These are phyloP conservation scores for Botia kubotai DNA, from an alignment of 2,797 vertebrate genomes.

Conservation along the genomic window DNA sequence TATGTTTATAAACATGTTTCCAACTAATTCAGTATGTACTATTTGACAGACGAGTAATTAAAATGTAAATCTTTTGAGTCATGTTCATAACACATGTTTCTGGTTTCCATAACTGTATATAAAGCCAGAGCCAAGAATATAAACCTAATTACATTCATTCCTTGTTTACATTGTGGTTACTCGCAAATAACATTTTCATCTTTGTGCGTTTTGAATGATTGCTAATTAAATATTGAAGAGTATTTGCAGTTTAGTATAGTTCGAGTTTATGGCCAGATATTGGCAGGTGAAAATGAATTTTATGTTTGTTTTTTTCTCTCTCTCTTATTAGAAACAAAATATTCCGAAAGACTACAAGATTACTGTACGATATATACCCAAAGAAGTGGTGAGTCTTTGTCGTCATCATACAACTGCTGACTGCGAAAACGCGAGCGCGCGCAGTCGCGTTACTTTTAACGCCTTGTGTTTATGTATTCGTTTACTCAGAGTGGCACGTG, in stretches of 20 bases:
- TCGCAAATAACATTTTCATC: neutral
- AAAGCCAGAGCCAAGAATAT: neutral
- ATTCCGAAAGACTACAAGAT: slow-evolving; percentile 86
- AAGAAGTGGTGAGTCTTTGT: slow-evolving; percentile 75
- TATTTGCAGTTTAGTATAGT: neutral
- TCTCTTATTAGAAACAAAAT: slow-evolving; percentile 79
- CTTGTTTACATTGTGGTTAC: slow-evolving; percentile 14
- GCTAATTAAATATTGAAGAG: neutral
- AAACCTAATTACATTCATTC: slow-evolving; percentile 11
- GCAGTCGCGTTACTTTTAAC: too few species aligned
- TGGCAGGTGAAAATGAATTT: neutral
- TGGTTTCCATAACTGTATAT: neutral
- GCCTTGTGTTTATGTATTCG: neutral
- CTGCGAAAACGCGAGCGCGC: neutral
- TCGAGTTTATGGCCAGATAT: neutral
- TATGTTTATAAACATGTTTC: neutral
- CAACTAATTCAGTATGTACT: neutral
- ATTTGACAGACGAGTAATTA: neutral
- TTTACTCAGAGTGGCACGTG: slow-evolving; percentile 75
- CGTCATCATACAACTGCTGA: neutral
- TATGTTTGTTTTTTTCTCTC: slow-evolving; percentile 38
- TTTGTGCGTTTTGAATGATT: neutral
- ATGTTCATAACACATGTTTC: slow-evolving; percentile 12
- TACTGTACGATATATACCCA: slow-evolving; percentile 76
- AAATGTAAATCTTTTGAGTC: neutral